phyloP scores from a whole-genome alignment of 2,888 invertebrate species.

The Drosophila ustulata region DNA sequence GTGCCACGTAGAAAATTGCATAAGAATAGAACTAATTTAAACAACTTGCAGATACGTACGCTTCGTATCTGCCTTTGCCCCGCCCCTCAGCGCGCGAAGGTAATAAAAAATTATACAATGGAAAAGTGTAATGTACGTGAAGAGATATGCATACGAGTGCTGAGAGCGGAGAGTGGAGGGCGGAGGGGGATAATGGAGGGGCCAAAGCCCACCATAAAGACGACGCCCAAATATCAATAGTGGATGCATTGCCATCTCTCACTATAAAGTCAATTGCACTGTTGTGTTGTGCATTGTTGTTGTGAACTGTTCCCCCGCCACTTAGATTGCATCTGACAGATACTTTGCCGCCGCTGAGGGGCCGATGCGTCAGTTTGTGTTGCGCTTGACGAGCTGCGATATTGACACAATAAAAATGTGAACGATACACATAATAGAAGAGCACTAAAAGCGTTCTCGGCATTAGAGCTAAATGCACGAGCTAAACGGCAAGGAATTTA shows the following conservation, averaged over 20 bases:
- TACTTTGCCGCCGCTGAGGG: slow-evolving; percentile 25
- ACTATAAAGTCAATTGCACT: slow-evolving; percentile 37
- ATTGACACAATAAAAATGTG: slow-evolving; percentile 36
- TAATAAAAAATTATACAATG: slow-evolving; percentile 74
- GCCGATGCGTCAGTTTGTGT: slow-evolving; percentile 34
- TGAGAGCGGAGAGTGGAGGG: neutral
- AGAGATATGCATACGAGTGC: neutral
- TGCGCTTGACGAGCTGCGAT: slow-evolving; percentile 36
- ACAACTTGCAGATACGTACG: slow-evolving; percentile 69
- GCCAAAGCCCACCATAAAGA: slow-evolving; percentile 17
- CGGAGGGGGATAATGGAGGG: neutral
- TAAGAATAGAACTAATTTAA: slow-evolving; percentile 81
- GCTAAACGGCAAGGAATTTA: neutral
- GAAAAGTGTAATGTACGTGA: slow-evolving; percentile 4
- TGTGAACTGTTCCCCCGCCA: slow-evolving; percentile 15
- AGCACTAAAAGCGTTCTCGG: slow-evolving; percentile 4
- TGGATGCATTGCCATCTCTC: slow-evolving; percentile 42
- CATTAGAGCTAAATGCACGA: neutral
- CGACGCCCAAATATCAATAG: slow-evolving; percentile 51
- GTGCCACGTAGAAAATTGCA: slow-evolving; percentile 78
- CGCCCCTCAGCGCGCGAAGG: slow-evolving; percentile 35
- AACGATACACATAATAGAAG: slow-evolving; percentile 7
- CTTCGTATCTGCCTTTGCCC: slow-evolving; percentile 24
- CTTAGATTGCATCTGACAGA: slow-evolving; percentile 56
- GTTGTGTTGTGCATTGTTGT: slow-evolving; percentile 18